A percentile compares a stretch with the other conserved stretches of the same genome.
phyloP scores from a whole-genome alignment of 2,888 invertebrate genomes.

The Altica lythri region DNA sequence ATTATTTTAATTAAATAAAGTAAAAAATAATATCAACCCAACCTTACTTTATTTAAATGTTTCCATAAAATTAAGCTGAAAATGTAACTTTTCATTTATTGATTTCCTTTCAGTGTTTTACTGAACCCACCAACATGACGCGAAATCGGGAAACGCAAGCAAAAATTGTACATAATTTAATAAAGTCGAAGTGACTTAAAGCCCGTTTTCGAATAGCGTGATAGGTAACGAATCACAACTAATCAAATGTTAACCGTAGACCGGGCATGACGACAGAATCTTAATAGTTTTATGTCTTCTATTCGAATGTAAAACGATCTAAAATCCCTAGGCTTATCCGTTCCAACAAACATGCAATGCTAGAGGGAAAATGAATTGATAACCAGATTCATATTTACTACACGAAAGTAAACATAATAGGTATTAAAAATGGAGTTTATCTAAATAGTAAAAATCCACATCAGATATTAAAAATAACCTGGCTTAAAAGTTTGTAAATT shows the following conservation, averaged over 20 bases:
- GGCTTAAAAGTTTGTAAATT: too few species aligned
- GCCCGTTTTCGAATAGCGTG: conserved; percentile 42
- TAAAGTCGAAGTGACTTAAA: conserved; percentile 32
- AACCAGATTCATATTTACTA: conserved; percentile 1
- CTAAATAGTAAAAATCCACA: too few species aligned
- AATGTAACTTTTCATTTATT: neutral
- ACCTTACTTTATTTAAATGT: too few species aligned
- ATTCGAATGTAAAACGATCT: conserved; percentile 27
- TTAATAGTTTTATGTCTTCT: conserved; percentile 40
- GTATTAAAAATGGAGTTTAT: too few species aligned
- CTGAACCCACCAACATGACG: neutral
- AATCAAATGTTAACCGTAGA: conserved; percentile 44
- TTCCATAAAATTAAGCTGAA: too few species aligned
- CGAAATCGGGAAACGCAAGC: neutral
- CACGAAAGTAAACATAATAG: too few species aligned
- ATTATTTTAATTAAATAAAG: too few species aligned
- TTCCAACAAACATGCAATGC: conserved; percentile 19
- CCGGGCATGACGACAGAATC: conserved; percentile 38
- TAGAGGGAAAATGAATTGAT: conserved; percentile 5
- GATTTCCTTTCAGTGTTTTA: neutral
- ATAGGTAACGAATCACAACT: conserved; percentile 38
- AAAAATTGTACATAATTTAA: neutral
- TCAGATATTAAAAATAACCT: too few species aligned
- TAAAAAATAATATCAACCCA: too few species aligned
- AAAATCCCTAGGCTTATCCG: conserved; percentile 18